phyloP scores from a whole-genome alignment of 2,888 invertebrate genomes.

The Rosalia funebris region DNA sequence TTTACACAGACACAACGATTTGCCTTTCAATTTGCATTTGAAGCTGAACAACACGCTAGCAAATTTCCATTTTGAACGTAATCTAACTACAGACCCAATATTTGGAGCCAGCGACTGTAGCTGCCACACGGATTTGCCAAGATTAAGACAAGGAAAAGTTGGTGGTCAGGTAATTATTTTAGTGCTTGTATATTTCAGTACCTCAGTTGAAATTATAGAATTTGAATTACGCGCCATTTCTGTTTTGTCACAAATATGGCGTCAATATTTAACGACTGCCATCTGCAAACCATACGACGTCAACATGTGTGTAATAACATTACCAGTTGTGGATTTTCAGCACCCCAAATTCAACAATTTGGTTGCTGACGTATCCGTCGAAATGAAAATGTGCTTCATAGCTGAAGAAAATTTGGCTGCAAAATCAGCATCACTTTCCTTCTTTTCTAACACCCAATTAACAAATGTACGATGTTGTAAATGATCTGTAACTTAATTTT shows the following conservation, averaged over 20 bases:
- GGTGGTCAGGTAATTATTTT: slow-evolving; percentile 65
- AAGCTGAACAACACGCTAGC: slow-evolving; percentile 61
- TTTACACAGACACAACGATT: slow-evolving; percentile 69
- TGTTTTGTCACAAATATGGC: too few species aligned
- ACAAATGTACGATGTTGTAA: too few species aligned
- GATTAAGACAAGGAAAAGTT: slow-evolving; percentile 66
- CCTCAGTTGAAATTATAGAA: neutral
- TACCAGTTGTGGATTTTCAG: neutral
- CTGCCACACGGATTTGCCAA: slow-evolving; percentile 68
- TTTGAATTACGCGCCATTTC: too few species aligned
- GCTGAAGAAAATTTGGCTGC: too few species aligned
- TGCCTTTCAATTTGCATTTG: slow-evolving; percentile 63
- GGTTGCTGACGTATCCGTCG: too few species aligned
- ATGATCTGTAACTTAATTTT: too few species aligned
- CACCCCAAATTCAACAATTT: too few species aligned
- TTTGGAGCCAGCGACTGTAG: slow-evolving; percentile 61
- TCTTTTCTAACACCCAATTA: too few species aligned
- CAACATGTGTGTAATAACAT: neutral
- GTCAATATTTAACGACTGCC: too few species aligned
- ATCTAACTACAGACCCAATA: slow-evolving; percentile 59
- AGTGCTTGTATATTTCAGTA: neutral
- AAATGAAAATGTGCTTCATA: too few species aligned
- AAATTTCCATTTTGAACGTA: slow-evolving; percentile 59
- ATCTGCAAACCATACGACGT: too few species aligned
- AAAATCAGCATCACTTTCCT: too few species aligned